Evolutionary conservation across 2,797 vertebrate species (phyloP).

Genomic region (Pelodytes ibericus): DNA sequence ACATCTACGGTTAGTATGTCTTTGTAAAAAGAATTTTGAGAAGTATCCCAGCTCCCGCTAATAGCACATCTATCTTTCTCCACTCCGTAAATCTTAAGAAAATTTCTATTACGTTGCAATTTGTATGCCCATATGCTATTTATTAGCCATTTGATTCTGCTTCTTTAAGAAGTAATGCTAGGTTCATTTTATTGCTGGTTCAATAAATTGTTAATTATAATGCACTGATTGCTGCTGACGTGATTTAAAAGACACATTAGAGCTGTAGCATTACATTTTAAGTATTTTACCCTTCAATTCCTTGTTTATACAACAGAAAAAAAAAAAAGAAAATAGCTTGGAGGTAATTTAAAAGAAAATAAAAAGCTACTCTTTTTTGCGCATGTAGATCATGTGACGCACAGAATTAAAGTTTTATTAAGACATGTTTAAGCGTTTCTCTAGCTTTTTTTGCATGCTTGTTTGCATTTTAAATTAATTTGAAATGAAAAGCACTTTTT

Average conservation of each 20-base stretch:
- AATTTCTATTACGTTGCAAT: slow-evolving; percentile 87
- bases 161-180: slow-evolving; percentile 87
- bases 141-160: slow-evolving; percentile 86
- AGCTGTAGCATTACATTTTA: slow-evolving; percentile 86
- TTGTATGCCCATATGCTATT: slow-evolving; percentile 86
- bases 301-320: slow-evolving; percentile 84
- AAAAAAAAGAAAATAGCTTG: slow-evolving; percentile 73
- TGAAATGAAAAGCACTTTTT: neutral
- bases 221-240: slow-evolving; percentile 85
- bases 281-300: slow-evolving; percentile 84
- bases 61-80: slow-evolving; percentile 85
- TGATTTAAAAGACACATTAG: slow-evolving; percentile 88
- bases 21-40: slow-evolving; percentile 79
- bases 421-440: neutral
- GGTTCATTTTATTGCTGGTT: slow-evolving; percentile 88
- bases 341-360: slow-evolving; percentile 76
- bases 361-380: slow-evolving; percentile 70
- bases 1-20: slow-evolving; percentile 79
- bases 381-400: slow-evolving; percentile 72
- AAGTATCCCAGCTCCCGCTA: slow-evolving; percentile 79
- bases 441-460: neutral
- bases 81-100: slow-evolving; percentile 83
- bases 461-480: slow-evolving; percentile 32
- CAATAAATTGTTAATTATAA: slow-evolving; percentile 90
- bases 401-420: slow-evolving; percentile 62